phyloP scores from a whole-genome alignment of 2,888 invertebrate genomes.

The Melieria picta region DNA sequence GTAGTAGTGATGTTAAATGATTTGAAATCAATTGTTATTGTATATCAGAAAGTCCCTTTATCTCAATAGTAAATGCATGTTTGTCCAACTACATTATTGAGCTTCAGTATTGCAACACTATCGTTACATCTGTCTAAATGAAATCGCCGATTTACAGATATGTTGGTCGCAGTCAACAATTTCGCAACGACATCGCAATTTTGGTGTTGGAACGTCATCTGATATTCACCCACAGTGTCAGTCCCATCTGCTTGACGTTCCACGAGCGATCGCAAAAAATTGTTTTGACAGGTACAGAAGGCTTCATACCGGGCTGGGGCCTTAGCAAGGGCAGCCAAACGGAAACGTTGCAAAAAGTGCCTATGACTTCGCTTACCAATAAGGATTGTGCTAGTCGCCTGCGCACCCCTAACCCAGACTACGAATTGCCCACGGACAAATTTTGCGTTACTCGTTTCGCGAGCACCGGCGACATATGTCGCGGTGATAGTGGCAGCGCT shows the following conservation, averaged over 20 bases:
- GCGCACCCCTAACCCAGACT: not conserved
- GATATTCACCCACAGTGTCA: conserved; percentile 53
- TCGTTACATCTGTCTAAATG: too few species aligned
- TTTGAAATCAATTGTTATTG: too few species aligned
- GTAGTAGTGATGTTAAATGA: too few species aligned
- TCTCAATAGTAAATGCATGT: too few species aligned
- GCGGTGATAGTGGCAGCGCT: conserved; percentile 57
- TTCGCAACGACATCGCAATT: conserved; percentile 59
- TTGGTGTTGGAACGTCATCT: conserved; percentile 54
- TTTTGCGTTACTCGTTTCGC: conserved; percentile 53
- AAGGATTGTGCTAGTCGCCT: conserved; percentile 14
- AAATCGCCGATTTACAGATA: conserved; percentile 26
- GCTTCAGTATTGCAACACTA: too few species aligned
- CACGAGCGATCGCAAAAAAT: too few species aligned
- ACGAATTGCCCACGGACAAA: conserved; percentile 51
- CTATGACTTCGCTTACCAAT: conserved; percentile 25
- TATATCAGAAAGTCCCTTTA: too few species aligned
- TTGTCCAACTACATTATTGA: too few species aligned
- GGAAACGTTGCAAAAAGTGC: conserved; percentile 25
- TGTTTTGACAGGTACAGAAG: not conserved
- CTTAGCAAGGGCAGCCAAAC: not conserved
- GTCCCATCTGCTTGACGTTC: conserved; percentile 56
- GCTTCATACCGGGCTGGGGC: conserved; percentile 37
- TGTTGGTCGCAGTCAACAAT: conserved; percentile 47
- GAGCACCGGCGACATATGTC: conserved; percentile 41